Base-by-base conservation (phyloP, 1,140 invertebrate genomes). In the Zaprionus ghesquierei region DNA sequence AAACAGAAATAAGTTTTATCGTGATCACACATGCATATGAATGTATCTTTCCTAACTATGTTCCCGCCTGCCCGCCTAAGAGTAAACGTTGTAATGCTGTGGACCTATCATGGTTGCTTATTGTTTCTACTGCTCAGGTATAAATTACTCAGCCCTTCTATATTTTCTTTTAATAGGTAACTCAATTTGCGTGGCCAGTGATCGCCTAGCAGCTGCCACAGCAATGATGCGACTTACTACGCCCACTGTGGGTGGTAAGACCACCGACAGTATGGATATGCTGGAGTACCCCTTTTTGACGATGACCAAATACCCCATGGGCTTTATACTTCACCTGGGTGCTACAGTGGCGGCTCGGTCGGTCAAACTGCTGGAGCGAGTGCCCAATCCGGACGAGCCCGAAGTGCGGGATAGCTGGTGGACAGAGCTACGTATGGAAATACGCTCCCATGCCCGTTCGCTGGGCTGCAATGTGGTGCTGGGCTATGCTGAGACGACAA, bases 261-360 rank as follows among this genome's bases (percentile, higher is more conserved):
- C 94, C 53, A 94, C 95, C 74, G 95, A 96, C 60, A 94, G 94
- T 54, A 92, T 96, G 73, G 96, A 97, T 79, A 95, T 97, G 94
- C 92, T 98, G 78, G 98, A 99, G 91, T 99, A 98, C 92, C 98
- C 98, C 0, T 99, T 99, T 90, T 94, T 99, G 13, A 99, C 98
- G 0, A 96, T 99, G 94, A 95, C 95, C 2, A 96, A 96, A 77
- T 98, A 97, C 92, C 97, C 98, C 22, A 93, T 94, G 1, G 97
- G 96, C 29, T 98, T 99, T 80, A 95, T 99, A 80, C 92, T 96
- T 18, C 96, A 98, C 89, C 94, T 99, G 81, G 98, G 98, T 71
- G 97, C 97, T n/a, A 94, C 96, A n/a, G 96, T 97, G 6, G 96
- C 95, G 75, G 95, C 96, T 0, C 93, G 96, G 69, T 97, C 97